Percentiles rank a stretch among this genome's conserved stretches.
Evolutionary conservation across 2,888 invertebrate species (phyloP).

Genomic region (Napeogenes sylphis): DNA sequence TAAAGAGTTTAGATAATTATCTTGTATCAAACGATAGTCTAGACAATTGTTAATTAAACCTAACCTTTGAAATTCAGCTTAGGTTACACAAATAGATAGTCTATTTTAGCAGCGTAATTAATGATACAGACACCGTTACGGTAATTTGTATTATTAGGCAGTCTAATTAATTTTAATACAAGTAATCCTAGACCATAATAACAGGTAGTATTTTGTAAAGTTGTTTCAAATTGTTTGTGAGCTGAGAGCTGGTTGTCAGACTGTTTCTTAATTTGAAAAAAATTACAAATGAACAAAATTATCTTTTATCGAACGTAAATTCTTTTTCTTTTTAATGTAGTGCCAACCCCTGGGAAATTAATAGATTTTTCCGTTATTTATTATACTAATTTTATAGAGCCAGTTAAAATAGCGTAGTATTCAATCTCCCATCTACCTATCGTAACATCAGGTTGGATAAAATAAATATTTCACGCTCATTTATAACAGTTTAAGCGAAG

Average conservation of each 20-base stretch:
- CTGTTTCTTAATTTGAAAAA: no score
- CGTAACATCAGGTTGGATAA: constrained; percentile 5
- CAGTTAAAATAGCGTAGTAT: not conserved
- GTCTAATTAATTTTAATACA: not conserved
- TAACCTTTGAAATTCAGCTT: constrained; percentile 15
- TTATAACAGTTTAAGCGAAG: constrained; percentile 29
- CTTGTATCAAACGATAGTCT: not conserved
- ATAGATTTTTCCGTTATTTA: not conserved
- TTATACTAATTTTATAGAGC: constrained; percentile 1
- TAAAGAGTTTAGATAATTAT: not conserved
- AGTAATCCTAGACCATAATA: not conserved
- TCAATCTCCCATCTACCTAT: not conserved
- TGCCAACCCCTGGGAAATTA: not conserved
- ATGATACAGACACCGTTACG: constrained; percentile 7
- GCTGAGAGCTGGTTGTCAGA: no score
- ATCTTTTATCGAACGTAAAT: no score
- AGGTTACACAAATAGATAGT: constrained; percentile 13
- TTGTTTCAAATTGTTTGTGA: no score
- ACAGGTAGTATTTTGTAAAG: not conserved
- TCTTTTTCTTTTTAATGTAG: no score
- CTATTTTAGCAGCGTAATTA: constrained; percentile 14
- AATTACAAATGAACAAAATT: no score
- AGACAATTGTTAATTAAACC: constrained; percentile 6
- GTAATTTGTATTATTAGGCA: constrained; percentile 2
- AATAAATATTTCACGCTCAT: constrained; percentile 15